Conservation (phyloP, 2,888 invertebrate genomes). For the Cyrtodaria siliqua region DNA sequence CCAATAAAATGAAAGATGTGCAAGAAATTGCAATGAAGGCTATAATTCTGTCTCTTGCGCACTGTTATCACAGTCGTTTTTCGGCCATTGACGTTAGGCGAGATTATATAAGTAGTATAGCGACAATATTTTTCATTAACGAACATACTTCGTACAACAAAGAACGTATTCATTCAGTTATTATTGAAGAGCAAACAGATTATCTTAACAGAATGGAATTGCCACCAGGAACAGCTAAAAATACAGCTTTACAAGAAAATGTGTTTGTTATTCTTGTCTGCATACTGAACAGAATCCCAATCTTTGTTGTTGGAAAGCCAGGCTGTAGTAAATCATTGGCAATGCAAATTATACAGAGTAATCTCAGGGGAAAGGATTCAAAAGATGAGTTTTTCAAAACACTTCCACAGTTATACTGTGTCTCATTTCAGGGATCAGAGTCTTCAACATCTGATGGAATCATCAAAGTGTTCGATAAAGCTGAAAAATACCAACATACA, state of each 20-base stretch:
- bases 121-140: conserved; percentile 16
- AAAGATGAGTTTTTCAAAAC: conserved; percentile 65
- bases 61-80: conserved; percentile 66
- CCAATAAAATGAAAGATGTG: too few species aligned
- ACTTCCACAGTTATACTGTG: conserved; percentile 70
- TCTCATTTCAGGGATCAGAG: conserved; percentile 75
- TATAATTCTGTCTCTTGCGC: conserved; percentile 57
- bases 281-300: conserved; percentile 71
- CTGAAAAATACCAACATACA: conserved; percentile 66
- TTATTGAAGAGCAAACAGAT: conserved; percentile 64
- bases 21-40: conserved; percentile 6
- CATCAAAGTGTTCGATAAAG: conserved; percentile 74
- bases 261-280: conserved; percentile 74
- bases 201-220: conserved; percentile 69
- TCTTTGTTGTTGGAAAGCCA: conserved; percentile 76
- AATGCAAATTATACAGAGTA: conserved; percentile 71
- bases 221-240: conserved; percentile 70
- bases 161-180: conserved; percentile 40
- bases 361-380: conserved; percentile 72
- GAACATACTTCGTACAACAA: neutral
- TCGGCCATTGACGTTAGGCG: conserved; percentile 24
- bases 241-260: conserved; percentile 73
- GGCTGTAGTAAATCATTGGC: conserved; percentile 77
- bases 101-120: conserved; percentile 40
- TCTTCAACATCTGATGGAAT: conserved; percentile 78